Base-by-base conservation (phyloP, 2,888 invertebrate genomes). In the Macaria notata region DNA sequence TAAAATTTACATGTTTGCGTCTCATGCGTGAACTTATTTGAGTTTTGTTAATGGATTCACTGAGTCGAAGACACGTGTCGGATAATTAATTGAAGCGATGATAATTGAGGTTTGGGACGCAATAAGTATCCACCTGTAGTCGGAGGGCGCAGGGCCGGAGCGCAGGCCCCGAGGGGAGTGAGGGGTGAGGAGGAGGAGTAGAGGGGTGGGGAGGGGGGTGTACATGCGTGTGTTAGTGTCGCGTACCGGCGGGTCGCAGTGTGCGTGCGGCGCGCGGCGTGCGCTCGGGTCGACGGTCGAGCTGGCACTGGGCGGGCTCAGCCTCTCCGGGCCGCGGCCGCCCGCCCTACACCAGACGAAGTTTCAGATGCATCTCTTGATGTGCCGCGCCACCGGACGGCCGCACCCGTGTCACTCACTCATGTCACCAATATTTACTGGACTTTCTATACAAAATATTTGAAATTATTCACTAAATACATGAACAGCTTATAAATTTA, bases 211-310 rank as follows among this genome's bases (percentile, higher is more conserved):
- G 52, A 41, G 59, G 65, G 64, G 54, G 54, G 64, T 66, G 65
- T 75, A 82, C 81, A 81, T 85, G 86, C 80, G 80, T 81, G 78
- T 83, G 81, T 78, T 73, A 64, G 79, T 83, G 76, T 78, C 86
- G 87, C 88, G 88, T 89, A 89, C 89, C 88, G 88, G 84, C 85
- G 87, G 86, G 85, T 82, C 81, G 78, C 81, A 76, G 73, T 76
- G 79, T 77, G 81, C 69, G 82, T 82, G 86, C 82, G 83, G 79
- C 79, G 76, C 82, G 79, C 84, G 83, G 78, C 88, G 90, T 88
- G 88, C 89, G 88, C 89, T 88, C 88, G 68, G 75, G 66, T 73
- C 88, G 86, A 79, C 89, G 86, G 85, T 80, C 85, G 85, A 75
- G 75, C 78, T 75, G 79, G 77, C 82, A 90, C 90, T 90, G 88